A percentile compares a stretch with the other conserved stretches of the same genome.
Conservation (phyloP, 1,140 invertebrate genomes). For the Leptopilina clavipes region DNA sequence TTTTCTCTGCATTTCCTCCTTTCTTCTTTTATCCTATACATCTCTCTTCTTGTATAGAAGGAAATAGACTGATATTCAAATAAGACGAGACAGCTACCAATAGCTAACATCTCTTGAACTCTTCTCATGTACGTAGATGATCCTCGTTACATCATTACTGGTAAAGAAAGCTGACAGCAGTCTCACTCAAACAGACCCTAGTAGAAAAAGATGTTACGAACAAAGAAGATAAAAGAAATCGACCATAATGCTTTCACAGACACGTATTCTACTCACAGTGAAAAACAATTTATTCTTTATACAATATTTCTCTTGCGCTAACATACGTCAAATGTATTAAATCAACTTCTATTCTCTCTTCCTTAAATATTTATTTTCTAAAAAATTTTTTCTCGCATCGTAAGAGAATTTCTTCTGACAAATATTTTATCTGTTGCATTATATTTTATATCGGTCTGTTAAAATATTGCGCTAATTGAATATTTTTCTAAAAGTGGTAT, state of each 20-base stretch:
- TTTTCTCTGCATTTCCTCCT: background rate
- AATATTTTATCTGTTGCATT: too few species aligned
- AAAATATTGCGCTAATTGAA: too few species aligned
- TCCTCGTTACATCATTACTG: conserved; percentile 23
- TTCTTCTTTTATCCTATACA: background rate
- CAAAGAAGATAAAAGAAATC: background rate
- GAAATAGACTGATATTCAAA: conserved; percentile 19
- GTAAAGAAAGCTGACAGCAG: conserved; percentile 7
- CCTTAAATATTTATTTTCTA: too few species aligned
- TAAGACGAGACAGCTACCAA: conserved; percentile 9
- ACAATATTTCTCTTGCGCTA: background rate
- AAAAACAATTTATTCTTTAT: background rate
- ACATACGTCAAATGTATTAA: background rate
- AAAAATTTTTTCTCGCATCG: too few species aligned
- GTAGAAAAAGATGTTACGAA: background rate
- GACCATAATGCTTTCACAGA: background rate
- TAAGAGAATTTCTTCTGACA: too few species aligned
- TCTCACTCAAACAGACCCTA: conserved; percentile 4
- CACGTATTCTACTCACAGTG: background rate
- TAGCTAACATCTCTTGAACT: conserved; percentile 12
- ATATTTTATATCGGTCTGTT: too few species aligned
- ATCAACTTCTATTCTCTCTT: too few species aligned
- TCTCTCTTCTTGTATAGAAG: background rate
- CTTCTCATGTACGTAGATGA: conserved; percentile 16
- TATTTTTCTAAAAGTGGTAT: too few species aligned